These are phyloP conservation scores for Myopa testacea DNA, from an alignment of 2,888 invertebrate genomes.

Conservation along the genomic window DNA sequence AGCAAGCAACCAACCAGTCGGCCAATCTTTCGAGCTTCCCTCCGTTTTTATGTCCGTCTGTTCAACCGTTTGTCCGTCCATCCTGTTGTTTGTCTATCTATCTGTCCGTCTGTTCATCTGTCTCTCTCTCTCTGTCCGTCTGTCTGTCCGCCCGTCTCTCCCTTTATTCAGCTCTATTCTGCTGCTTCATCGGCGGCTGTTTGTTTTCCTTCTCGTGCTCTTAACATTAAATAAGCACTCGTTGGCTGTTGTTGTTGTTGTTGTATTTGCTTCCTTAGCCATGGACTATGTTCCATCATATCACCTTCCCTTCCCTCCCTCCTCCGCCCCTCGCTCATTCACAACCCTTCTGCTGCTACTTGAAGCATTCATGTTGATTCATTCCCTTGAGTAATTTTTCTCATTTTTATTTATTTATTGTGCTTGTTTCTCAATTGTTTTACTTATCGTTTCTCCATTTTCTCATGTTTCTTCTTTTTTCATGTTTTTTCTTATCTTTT, in stretches of 20 bases:
- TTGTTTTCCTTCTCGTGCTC: neutral
- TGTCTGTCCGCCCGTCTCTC: no score
- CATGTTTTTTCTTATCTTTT: neutral
- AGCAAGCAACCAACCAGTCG: no score
- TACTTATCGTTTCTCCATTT: neutral
- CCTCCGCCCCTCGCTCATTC: neutral
- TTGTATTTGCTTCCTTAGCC: neutral
- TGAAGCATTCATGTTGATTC: neutral
- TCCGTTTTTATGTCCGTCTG: no score
- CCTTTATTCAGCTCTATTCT: no score
- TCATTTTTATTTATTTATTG: constrained; percentile 1
- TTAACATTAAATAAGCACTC: no score
- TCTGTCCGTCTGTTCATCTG: no score
- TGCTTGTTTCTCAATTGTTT: neutral
- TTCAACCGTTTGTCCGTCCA: no score
- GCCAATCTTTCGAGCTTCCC: no score
- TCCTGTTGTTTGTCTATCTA: no score
- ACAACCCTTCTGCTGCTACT: neutral
- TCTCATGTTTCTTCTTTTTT: neutral
- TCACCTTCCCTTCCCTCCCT: neutral
- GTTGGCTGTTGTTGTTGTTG: constrained; percentile 16
- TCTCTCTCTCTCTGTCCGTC: no score
- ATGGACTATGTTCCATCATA: neutral
- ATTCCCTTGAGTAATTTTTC: neutral
- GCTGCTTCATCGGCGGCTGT: neutral